A percentile compares a stretch with the other conserved stretches of the same genome.
These are phyloP conservation scores for Copidosoma aretas DNA, from an alignment of 2,888 invertebrate genomes.

Conservation along the genomic window DNA sequence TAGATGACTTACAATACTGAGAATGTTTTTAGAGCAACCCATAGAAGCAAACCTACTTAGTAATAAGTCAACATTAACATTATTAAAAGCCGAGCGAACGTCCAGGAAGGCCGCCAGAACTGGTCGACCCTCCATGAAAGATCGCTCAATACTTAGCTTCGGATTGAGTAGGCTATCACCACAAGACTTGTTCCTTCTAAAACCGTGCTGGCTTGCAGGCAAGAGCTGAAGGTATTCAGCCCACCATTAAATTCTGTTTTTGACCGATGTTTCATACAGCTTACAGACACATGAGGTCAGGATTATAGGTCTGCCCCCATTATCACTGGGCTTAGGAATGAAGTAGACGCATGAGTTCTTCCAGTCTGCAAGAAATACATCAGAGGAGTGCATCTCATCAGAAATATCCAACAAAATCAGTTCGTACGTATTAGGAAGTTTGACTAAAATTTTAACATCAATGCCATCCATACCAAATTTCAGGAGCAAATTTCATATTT, in stretches of 20 bases:
- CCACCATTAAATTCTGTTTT: slow-evolving; percentile 14
- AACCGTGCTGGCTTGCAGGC: slow-evolving; percentile 3
- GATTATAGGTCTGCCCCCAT: not conserved
- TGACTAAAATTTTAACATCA: not conserved
- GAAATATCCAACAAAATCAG: slow-evolving; percentile 2
- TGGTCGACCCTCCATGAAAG: no score
- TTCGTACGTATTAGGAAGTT: not conserved
- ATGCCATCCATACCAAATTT: slow-evolving; percentile 4
- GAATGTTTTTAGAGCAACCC: not conserved
- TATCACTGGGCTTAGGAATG: slow-evolving; percentile 4
- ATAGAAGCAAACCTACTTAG: no score
- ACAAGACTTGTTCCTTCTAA: not conserved
- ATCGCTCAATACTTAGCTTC: no score
- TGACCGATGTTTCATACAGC: slow-evolving; percentile 2
- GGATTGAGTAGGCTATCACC: no score
- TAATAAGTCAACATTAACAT: no score
- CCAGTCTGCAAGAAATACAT: not conserved
- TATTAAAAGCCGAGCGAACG: no score
- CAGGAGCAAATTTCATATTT: not conserved
- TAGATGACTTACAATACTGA: not conserved
- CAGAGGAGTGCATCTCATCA: not conserved
- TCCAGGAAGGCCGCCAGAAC: no score
- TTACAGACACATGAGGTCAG: not conserved
- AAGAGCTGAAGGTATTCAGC: not conserved
- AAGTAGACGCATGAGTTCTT: slow-evolving; percentile 1